phyloP scores from a whole-genome alignment of 2,113 vertebrate genomes.

The Archocentrus centrarchus region DNA sequence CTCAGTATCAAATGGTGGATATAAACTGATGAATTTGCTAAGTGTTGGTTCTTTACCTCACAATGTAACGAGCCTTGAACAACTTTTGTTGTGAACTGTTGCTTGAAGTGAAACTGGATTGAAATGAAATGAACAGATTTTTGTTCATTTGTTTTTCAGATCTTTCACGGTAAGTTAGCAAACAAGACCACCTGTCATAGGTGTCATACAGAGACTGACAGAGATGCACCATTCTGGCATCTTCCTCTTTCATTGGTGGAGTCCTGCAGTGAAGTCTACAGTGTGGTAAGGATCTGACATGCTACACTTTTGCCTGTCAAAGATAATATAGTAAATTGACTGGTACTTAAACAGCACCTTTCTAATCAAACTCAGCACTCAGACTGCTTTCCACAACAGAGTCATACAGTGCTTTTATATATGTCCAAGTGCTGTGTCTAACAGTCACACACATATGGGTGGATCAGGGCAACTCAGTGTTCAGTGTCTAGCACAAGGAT shows the following conservation, averaged over 20 bases:
- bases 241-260: conserved; percentile 2
- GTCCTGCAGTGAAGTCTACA: accelerated
- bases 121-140: background rate
- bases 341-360: too few relatives aligned
- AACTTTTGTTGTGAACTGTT: accelerated
- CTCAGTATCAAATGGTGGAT: accelerated
- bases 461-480: too few relatives aligned
- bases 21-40: accelerated
- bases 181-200: background rate
- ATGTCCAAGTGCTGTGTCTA: too few relatives aligned
- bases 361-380: too few relatives aligned
- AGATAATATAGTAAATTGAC: too few relatives aligned
- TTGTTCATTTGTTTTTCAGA: background rate
- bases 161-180: accelerated
- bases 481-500: too few relatives aligned
- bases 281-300: conserved; percentile 6
- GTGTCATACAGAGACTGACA: accelerated
- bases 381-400: too few relatives aligned
- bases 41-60: accelerated
- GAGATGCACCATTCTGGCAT: background rate
- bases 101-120: background rate
- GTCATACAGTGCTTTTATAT: too few relatives aligned
- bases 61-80: accelerated
- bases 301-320: too few relatives aligned
- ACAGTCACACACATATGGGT: too few relatives aligned